phyloP scores from a whole-genome alignment of 2,797 vertebrate species.

The Setipinna tenuifilis region DNA sequence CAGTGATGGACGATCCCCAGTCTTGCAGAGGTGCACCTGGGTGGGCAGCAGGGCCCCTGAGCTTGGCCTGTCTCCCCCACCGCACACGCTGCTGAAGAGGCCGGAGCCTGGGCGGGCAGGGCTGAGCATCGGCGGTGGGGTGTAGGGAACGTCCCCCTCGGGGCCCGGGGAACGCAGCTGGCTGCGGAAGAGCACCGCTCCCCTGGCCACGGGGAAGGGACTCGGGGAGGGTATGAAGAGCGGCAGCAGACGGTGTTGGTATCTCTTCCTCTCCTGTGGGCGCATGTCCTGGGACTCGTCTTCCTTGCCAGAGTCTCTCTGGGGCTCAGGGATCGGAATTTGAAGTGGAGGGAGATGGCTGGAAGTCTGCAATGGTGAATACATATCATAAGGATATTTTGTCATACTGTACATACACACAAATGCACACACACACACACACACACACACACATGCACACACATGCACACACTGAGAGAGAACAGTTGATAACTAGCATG shows the following conservation, averaged over 20 bases:
- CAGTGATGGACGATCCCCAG: constrained; percentile 72
- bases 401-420: too few species aligned
- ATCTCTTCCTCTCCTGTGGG: constrained; percentile 76
- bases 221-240: constrained; percentile 82
- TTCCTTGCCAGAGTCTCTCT: constrained; percentile 3
- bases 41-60: constrained; percentile 68
- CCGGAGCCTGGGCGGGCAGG: constrained; percentile 85
- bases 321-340: neutral
- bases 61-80: constrained; percentile 61
- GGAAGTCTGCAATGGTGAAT: neutral
- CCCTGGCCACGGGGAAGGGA: constrained; percentile 62
- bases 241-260: constrained; percentile 77
- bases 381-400: too few species aligned
- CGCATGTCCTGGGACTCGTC: constrained; percentile 5
- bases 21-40: constrained; percentile 74
- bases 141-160: constrained; percentile 80
- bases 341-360: neutral
- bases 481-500: neutral
- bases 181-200: constrained; percentile 84
- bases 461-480: too few species aligned
- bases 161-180: constrained; percentile 79
- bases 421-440: too few species aligned
- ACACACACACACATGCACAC: too few species aligned
- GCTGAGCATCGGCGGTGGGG: constrained; percentile 88
- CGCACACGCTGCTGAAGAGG: constrained; percentile 81